Conservation (phyloP, 2,113 vertebrate species). For the Hydropotes inermis region DNA sequence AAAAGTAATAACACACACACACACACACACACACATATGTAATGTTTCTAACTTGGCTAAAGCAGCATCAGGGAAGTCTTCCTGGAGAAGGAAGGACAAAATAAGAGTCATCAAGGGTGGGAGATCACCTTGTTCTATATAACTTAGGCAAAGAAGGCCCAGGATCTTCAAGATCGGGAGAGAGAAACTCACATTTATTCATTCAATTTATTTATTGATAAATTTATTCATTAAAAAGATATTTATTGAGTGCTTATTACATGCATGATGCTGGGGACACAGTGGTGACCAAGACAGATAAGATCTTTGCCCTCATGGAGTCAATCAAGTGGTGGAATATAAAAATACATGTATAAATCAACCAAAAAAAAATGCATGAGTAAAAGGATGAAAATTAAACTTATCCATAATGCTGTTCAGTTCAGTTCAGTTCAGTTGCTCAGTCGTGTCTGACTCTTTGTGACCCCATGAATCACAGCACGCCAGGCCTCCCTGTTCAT, state of each 20-base stretch:
- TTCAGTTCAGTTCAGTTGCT: neutral
- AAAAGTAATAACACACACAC: no score
- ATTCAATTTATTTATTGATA: neutral
- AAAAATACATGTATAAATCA: neutral
- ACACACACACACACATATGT: no score
- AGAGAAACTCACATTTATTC: neutral
- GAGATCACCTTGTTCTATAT: neutral
- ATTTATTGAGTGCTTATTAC: neutral
- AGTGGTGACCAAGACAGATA: neutral
- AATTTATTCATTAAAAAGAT: neutral
- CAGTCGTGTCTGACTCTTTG: no score
- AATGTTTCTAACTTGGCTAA: neutral
- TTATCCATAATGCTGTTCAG: neutral
- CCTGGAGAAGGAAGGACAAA: neutral
- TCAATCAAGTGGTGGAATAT: neutral
- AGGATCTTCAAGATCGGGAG: neutral
- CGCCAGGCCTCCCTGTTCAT: no score
- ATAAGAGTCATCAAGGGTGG: neutral
- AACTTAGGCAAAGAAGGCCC: neutral
- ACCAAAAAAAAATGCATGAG: neutral
- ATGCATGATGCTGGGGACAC: neutral
- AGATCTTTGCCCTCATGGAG: neutral
- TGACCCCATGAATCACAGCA: fast-evolving
- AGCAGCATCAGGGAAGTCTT: neutral
- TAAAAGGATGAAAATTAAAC: neutral